phyloP scores from a whole-genome alignment of 2,888 invertebrate species.

The Drosophila setosimentum region DNA sequence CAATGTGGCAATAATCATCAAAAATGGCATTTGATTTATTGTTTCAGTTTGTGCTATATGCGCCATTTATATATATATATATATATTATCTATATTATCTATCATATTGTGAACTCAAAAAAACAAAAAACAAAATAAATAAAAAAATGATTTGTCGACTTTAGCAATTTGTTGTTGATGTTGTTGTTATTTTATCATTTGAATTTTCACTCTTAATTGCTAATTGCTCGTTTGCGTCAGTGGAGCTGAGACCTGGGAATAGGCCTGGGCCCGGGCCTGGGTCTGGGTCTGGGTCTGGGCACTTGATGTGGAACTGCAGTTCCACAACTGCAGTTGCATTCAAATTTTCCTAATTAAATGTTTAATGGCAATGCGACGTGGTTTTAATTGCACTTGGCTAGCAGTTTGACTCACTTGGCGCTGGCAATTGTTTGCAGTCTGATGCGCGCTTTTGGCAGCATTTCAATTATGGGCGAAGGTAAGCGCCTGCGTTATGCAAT shows the following conservation, averaged over 20 bases:
- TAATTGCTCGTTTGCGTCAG: constrained; percentile 75
- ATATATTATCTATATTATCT: background rate
- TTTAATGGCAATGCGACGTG: constrained; percentile 77
- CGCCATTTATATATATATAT: background rate
- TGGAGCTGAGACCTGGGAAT: constrained; percentile 16
- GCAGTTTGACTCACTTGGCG: constrained; percentile 6
- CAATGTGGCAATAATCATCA: constrained; percentile 20
- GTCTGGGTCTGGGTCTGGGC: background rate
- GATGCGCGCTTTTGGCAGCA: constrained; percentile 58
- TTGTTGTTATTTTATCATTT: constrained; percentile 23
- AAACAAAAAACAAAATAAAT: too few species aligned
- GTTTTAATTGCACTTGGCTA: constrained; percentile 65
- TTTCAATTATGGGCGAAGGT: constrained; percentile 69
- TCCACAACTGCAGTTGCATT: constrained; percentile 64
- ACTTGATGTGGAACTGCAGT: background rate
- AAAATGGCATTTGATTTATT: constrained; percentile 38
- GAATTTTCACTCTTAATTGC: constrained; percentile 70
- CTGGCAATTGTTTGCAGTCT: constrained; percentile 17
- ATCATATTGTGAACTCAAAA: constrained; percentile 20
- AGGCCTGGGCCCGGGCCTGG: constrained; percentile 4
- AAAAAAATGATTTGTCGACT: constrained; percentile 38
- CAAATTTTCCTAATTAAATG: constrained; percentile 75
- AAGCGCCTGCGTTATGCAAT: constrained; percentile 63
- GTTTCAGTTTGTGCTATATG: constrained; percentile 5
- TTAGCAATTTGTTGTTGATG: constrained; percentile 9